Base-by-base conservation (phyloP, 2,113 vertebrate species). In the Nanorana parkeri region DNA sequence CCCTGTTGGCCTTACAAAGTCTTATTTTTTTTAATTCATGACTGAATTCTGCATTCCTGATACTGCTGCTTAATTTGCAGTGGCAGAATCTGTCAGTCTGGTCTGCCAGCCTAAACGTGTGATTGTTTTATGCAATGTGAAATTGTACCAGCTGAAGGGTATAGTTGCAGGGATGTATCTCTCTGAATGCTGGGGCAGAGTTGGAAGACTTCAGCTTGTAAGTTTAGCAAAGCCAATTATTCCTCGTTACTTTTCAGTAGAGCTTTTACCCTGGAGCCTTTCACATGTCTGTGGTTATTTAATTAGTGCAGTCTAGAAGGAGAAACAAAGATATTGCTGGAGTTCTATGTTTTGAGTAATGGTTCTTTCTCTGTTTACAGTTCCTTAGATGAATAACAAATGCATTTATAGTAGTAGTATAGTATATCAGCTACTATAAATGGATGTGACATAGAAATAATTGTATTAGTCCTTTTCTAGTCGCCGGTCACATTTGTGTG, bases 91-190 rank as follows among this genome's bases (percentile, higher is more conserved):
- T 51, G 28, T 78, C 28, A 36, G 17, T 56, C 51, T 8, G 11
- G 24, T 24, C 19, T 55, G 63, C 63, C 26, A 67, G 24, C 26
- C 32, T 56, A 56, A 78, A 78, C 41, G 52, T 71, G 71, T 28
- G 78, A 64, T 17, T 7, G 21, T 26, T 29, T 73, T 24, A 72
- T 28, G 41, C 36, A 32, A 69, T 69, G 60, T 63, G 58, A 54
- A 17, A 17, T 52, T 72, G 7, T 52, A 10, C 29, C 41, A 47
- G 41, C 10, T 6, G 8, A 15, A 73, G 47, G 21, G 41, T 81
- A 73, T 73, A 55, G 55, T 23, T 73, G 21, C 68, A 81, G 56
- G 68, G 72, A 67, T 61, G 8, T 28, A 28, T 47, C 6, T n/a
- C 15, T 3, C 52, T 58, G 5, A 20, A 21, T 56, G 16, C 16